phyloP scores from a whole-genome alignment of 2,797 vertebrate species.

The Melanotaenia boesemani region DNA sequence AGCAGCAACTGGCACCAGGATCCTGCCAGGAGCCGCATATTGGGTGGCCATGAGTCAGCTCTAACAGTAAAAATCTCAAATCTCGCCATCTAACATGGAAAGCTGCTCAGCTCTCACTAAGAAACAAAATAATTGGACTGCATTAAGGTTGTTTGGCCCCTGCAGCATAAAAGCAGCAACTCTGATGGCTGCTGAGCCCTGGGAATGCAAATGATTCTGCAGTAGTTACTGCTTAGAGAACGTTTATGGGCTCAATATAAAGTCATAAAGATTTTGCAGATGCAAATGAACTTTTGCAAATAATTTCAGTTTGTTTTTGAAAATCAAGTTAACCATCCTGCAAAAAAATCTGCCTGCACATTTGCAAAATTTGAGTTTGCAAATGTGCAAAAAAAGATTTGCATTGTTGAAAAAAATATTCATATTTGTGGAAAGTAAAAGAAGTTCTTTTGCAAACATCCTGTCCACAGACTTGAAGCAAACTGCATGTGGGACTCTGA shows the following conservation, averaged over 20 bases:
- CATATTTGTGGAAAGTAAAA: too few species aligned
- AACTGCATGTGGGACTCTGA: too few species aligned
- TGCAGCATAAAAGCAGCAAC: conserved; percentile 18
- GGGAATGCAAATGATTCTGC: conserved; percentile 28
- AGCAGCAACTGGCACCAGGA: conserved; percentile 31
- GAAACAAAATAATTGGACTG: conserved; percentile 53
- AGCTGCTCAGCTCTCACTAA: conserved; percentile 27
- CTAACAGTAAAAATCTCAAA: conserved; percentile 45
- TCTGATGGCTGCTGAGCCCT: conserved; percentile 24
- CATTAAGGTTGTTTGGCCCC: conserved; percentile 27
- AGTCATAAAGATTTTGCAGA: too few species aligned
- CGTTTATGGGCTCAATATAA: conserved; percentile 1
- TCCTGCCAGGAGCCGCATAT: conserved; percentile 21
- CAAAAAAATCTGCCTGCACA: too few species aligned
- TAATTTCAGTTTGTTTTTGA: too few species aligned
- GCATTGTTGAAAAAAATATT: too few species aligned
- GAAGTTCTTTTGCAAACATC: too few species aligned
- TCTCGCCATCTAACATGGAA: conserved; percentile 32
- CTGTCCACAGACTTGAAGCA: too few species aligned
- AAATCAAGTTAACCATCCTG: too few species aligned
- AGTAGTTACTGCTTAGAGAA: conserved; percentile 29
- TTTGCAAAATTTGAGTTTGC: too few species aligned
- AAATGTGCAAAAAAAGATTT: too few species aligned
- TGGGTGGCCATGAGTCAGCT: conserved; percentile 56
- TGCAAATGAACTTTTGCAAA: too few species aligned